A percentile compares a stretch with the other conserved stretches of the same genome.
These are phyloP conservation scores for Oryctes rhinoceros DNA, from an alignment of 1,140 invertebrate species.

Conservation along the genomic window DNA sequence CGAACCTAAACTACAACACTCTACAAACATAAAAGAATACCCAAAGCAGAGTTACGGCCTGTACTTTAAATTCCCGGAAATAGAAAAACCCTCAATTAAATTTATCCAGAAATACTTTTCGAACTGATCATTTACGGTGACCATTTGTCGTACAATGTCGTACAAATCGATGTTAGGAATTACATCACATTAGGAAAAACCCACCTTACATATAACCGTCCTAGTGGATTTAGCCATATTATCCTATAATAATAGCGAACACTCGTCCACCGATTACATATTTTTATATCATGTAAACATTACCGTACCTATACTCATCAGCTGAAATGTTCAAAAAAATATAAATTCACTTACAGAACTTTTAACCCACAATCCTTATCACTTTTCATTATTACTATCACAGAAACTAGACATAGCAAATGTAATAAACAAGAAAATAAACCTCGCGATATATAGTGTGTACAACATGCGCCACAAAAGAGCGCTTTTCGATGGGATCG, in stretches of 20 bases:
- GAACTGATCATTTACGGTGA: too few species aligned
- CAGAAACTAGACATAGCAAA: too few species aligned
- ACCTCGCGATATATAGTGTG: not conserved
- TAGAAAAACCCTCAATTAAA: too few species aligned
- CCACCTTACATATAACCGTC: not conserved
- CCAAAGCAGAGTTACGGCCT: too few species aligned
- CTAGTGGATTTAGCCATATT: slow-evolving; percentile 23
- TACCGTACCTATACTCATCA: slow-evolving; percentile 1
- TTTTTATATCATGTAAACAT: slow-evolving; percentile 18
- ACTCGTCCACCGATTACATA: not conserved
- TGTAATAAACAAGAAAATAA: slow-evolving; percentile 35
- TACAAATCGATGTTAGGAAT: too few species aligned
- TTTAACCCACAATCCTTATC: not conserved
- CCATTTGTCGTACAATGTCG: too few species aligned
- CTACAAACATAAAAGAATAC: too few species aligned
- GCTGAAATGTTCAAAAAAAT: too few species aligned
- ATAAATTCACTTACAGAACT: too few species aligned
- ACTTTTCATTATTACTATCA: not conserved
- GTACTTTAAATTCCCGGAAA: too few species aligned
- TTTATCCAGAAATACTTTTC: too few species aligned
- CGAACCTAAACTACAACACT: too few species aligned
- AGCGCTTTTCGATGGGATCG: slow-evolving; percentile 41
- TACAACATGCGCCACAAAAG: slow-evolving; percentile 39
- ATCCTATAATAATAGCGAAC: slow-evolving; percentile 35
- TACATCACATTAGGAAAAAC: not conserved